These are phyloP conservation scores for Xestia rhomboidea DNA, from an alignment of 2,888 invertebrate species.

Conservation along the genomic window DNA sequence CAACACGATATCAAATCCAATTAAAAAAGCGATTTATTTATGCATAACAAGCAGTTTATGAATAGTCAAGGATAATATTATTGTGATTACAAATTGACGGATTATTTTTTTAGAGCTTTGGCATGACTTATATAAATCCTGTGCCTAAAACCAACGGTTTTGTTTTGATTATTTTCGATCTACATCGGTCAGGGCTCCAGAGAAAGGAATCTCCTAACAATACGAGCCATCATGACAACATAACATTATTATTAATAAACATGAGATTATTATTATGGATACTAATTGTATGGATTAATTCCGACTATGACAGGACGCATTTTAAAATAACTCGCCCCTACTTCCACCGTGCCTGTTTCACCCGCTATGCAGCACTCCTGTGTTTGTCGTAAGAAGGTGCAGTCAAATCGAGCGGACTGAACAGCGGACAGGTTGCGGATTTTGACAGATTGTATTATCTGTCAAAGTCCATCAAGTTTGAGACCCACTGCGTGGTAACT, in stretches of 20 bases:
- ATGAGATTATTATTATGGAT: background rate
- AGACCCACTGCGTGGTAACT: background rate
- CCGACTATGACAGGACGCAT: background rate
- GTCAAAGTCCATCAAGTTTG: too few species aligned
- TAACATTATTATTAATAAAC: too few species aligned
- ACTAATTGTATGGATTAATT: background rate
- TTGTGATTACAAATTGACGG: background rate
- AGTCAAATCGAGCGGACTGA: background rate
- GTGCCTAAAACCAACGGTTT: background rate
- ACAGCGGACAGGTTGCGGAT: background rate
- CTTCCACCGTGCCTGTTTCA: background rate
- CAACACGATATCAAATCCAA: conserved; percentile 40
- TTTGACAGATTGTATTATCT: background rate
- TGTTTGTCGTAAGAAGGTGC: background rate
- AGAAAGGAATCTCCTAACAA: too few species aligned
- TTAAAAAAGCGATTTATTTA: conserved; percentile 30
- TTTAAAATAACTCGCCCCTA: background rate
- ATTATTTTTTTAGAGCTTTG: background rate
- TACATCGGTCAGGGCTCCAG: background rate
- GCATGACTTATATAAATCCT: background rate
- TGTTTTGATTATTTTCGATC: background rate
- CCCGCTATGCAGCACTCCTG: background rate
- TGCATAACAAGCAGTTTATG: conserved; percentile 20
- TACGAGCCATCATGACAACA: too few species aligned
- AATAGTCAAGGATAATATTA: conserved; percentile 13